These are phyloP conservation scores for Cranoglanis bouderius DNA, from an alignment of 2,113 vertebrate genomes.

Conservation along the genomic window DNA sequence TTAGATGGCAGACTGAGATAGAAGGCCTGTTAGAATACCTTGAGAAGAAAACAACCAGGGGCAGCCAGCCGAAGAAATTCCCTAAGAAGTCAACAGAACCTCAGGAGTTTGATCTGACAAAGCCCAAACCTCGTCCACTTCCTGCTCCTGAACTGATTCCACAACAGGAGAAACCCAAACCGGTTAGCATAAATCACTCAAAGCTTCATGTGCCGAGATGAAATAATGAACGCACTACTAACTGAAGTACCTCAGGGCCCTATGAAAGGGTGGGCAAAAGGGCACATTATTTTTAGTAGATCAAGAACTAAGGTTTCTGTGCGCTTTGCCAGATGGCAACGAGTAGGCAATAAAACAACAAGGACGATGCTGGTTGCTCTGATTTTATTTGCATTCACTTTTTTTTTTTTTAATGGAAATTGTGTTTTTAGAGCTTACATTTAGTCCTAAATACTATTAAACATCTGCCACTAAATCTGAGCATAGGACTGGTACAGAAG, in stretches of 20 bases:
- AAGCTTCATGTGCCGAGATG: not conserved
- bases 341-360: not conserved
- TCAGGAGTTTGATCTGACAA: conserved; percentile 81
- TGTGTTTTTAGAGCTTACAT: not conserved
- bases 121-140: conserved; percentile 73
- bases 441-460: not conserved
- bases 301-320: not conserved
- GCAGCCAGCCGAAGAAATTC: conserved; percentile 61
- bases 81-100: conserved; percentile 72
- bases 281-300: not conserved
- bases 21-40: conserved; percentile 75
- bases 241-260: not conserved
- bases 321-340: not conserved
- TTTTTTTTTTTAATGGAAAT: not conserved
- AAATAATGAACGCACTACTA: not conserved
- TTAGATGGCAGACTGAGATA: conserved; percentile 84
- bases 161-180: conserved; percentile 68
- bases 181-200: conserved; percentile 72
- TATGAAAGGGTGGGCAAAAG: not conserved
- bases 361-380: not conserved
- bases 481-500: not conserved
- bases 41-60: conserved; percentile 54
- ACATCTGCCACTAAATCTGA: not conserved
- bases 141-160: conserved; percentile 74
- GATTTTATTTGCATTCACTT: not conserved